Percentiles rank a stretch among this genome's conserved stretches.
Evolutionary conservation across 2,888 invertebrate species (phyloP).

Genomic region (Pasiphila rectangulata): DNA sequence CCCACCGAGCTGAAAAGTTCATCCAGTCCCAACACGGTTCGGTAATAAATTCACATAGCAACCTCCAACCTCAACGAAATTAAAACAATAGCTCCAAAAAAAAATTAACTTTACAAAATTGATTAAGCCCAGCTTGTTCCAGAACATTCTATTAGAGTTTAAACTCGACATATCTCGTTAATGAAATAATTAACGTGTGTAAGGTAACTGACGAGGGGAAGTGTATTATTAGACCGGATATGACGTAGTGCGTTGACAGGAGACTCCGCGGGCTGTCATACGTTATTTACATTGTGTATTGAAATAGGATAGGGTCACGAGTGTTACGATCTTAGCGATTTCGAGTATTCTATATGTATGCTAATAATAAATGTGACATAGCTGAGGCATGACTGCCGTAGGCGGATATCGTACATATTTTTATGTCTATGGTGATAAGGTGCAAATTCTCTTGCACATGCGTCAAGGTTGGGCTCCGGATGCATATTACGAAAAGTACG

Average conservation of each 20-base stretch:
- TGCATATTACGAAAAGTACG: too few relatives aligned
- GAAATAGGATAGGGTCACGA: not conserved
- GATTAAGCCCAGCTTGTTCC: conserved; percentile 12
- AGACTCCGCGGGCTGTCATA: conserved; percentile 2
- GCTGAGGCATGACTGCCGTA: too few relatives aligned
- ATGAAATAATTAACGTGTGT: conserved; percentile 60
- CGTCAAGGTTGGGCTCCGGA: too few relatives aligned
- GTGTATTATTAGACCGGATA: conserved; percentile 28
- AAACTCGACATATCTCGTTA: conserved; percentile 39
- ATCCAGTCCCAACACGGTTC: not conserved
- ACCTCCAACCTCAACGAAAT: conserved; percentile 10
- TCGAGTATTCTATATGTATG: not conserved
- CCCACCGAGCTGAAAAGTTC: not conserved
- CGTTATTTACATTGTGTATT: conserved; percentile 7
- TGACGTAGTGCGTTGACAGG: conserved; percentile 17
- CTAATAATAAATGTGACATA: too few relatives aligned
- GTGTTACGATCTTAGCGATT: not conserved
- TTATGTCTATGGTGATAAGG: too few relatives aligned
- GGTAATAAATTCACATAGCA: conserved; percentile 4
- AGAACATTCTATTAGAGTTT: conserved; percentile 29
- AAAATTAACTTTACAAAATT: conserved; percentile 13
- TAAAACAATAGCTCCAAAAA: conserved; percentile 13
- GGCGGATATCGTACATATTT: too few relatives aligned
- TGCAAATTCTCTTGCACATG: too few relatives aligned
- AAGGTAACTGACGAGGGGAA: conserved; percentile 56